These are phyloP conservation scores for Drosophila varians DNA, from an alignment of 1,140 invertebrate species.

Conservation along the genomic window DNA sequence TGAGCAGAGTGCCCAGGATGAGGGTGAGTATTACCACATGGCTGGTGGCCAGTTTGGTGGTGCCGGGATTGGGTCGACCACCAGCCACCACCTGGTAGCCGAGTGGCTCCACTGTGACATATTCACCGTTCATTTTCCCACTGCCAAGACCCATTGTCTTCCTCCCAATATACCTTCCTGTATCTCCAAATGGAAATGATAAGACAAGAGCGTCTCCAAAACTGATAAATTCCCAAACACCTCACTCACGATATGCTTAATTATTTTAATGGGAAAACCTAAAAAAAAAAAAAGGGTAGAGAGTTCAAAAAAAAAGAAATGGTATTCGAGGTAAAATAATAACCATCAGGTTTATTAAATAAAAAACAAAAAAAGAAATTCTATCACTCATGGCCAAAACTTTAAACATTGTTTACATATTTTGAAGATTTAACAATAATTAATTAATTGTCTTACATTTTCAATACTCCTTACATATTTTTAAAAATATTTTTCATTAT, in stretches of 20 bases:
- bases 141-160: conserved; percentile 14
- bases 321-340: too few species aligned
- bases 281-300: neutral
- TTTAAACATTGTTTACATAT: too few species aligned
- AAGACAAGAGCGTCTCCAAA: conserved; percentile 20
- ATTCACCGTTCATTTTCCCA: conserved; percentile 39
- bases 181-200: conserved; percentile 11
- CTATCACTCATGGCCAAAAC: too few species aligned
- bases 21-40: conserved; percentile 17
- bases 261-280: neutral
- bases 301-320: too few species aligned
- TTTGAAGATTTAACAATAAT: too few species aligned
- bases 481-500: too few species aligned
- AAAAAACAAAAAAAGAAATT: too few species aligned
- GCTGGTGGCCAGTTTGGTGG: neutral
- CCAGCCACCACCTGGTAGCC: conserved; percentile 7
- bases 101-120: conserved; percentile 30
- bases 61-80: neutral
- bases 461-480: too few species aligned
- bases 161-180: neutral
- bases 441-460: too few species aligned
- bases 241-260: neutral
- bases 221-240: neutral
- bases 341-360: too few species aligned
- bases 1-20: conserved; percentile 10